A percentile compares a stretch with the other conserved stretches of the same genome.
Conservation (phyloP, 2,888 invertebrate species). For the Tridacna gigas region DNA sequence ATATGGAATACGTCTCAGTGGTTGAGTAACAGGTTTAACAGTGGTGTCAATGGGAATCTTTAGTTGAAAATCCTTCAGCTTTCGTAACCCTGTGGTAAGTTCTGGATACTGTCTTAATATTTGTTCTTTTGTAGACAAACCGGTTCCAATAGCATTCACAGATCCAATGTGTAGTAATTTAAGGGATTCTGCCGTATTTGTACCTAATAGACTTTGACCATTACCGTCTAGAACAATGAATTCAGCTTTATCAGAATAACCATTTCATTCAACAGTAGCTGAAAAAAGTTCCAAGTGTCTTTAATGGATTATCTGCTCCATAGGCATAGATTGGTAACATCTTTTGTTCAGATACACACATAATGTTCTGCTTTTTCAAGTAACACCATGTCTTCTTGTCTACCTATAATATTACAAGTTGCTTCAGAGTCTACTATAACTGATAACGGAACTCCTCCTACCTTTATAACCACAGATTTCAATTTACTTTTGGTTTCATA, state of each 20-base stretch:
- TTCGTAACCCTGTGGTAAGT: slow-evolving; percentile 29
- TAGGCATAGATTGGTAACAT: slow-evolving; percentile 30
- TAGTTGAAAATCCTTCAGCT: slow-evolving; percentile 52
- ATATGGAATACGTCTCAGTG: slow-evolving; percentile 37
- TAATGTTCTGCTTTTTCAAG: not conserved
- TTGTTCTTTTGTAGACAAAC: not conserved
- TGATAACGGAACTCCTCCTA: slow-evolving; percentile 8
- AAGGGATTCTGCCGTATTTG: slow-evolving; percentile 8
- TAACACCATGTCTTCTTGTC: slow-evolving; percentile 8
- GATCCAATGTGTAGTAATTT: slow-evolving; percentile 2
- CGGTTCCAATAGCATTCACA: not conserved
- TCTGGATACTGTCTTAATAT: too few species aligned
- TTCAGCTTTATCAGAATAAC: not conserved
- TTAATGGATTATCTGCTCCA: slow-evolving; percentile 38
- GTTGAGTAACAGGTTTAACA: slow-evolving; percentile 44
- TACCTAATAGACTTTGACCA: slow-evolving; percentile 33
- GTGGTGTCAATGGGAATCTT: slow-evolving; percentile 37
- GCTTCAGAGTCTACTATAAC: slow-evolving; percentile 11
- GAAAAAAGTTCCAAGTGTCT: slow-evolving; percentile 31
- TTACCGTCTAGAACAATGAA: slow-evolving; percentile 41
- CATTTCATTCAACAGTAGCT: not conserved
- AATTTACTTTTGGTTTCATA: not conserved
- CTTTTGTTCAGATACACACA: not conserved
- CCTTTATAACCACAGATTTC: not conserved
- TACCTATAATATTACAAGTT: slow-evolving; percentile 3